These are phyloP conservation scores for Chymomyza procnemis DNA, from an alignment of 2,888 invertebrate genomes.

Conservation along the genomic window DNA sequence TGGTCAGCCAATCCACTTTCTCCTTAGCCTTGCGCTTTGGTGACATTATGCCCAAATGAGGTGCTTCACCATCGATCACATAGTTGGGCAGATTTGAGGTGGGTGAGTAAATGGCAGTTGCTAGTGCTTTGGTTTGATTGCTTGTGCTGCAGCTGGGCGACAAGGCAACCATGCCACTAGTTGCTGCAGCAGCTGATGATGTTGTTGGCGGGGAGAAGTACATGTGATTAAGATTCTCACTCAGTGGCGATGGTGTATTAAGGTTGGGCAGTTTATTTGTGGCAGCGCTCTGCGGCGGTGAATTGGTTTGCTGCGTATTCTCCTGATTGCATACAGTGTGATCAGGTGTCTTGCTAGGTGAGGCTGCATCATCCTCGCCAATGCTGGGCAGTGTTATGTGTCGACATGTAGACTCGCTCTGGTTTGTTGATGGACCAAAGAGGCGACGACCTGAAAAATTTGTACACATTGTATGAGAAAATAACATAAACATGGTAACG, in stretches of 20 bases:
- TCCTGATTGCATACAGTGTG: constrained; percentile 68
- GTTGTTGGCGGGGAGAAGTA: constrained; percentile 64
- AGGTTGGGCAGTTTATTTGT: not conserved
- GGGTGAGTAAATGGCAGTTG: constrained; percentile 80
- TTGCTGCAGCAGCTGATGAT: constrained; percentile 40
- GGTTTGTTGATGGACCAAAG: constrained; percentile 78
- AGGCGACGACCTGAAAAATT: constrained; percentile 76
- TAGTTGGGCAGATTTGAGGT: constrained; percentile 88
- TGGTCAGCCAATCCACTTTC: constrained; percentile 86
- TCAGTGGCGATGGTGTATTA: constrained; percentile 57
- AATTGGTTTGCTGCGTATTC: constrained; percentile 45
- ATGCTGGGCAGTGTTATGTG: constrained; percentile 33
- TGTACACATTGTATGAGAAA: not conserved
- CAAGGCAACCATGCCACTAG: constrained; percentile 81
- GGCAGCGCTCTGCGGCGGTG: constrained; percentile 19
- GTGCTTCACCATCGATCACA: constrained; percentile 87
- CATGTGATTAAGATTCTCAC: constrained; percentile 63
- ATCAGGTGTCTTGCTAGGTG: not conserved
- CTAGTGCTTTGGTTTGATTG: constrained; percentile 15
- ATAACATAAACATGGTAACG: not conserved
- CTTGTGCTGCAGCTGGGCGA: not conserved
- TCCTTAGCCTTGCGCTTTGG: constrained; percentile 83
- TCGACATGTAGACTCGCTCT: constrained; percentile 11
- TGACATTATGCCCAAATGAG: constrained; percentile 84
- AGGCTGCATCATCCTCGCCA: constrained; percentile 53